These are phyloP conservation scores for Lasioglossum vierecki DNA, from an alignment of 2,888 invertebrate genomes.

Conservation along the genomic window DNA sequence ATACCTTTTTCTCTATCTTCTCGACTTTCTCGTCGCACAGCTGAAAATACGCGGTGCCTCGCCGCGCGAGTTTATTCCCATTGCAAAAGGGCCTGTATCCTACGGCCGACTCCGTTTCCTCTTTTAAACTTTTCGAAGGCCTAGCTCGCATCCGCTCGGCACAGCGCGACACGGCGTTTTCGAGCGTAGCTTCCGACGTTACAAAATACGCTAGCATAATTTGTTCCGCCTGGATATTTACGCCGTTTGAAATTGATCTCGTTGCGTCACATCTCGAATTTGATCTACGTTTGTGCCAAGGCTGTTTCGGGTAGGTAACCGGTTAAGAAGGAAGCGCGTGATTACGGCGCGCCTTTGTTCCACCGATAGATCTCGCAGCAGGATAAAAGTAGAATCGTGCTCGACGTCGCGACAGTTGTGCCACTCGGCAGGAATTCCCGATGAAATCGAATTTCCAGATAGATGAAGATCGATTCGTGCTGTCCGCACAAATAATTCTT, in stretches of 20 bases:
- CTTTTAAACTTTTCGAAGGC: slow-evolving; percentile 8
- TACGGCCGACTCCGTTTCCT: background rate
- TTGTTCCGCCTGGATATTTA: slow-evolving; percentile 68
- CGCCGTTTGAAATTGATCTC: slow-evolving; percentile 39
- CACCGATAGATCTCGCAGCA: background rate
- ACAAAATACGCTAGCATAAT: slow-evolving; percentile 61
- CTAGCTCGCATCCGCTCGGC: background rate
- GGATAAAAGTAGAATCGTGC: background rate
- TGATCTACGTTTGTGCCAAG: slow-evolving; percentile 3
- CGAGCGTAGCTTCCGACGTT: slow-evolving; percentile 26
- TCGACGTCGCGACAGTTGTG: background rate
- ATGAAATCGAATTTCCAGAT: too few species aligned
- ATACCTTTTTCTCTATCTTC: slow-evolving; percentile 30
- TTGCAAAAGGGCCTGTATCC: background rate
- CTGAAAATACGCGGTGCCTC: slow-evolving; percentile 2
- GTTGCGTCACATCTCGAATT: slow-evolving; percentile 40
- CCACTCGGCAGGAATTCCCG: too few species aligned
- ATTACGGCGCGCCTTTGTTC: background rate
- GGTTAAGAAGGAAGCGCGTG: slow-evolving; percentile 7
- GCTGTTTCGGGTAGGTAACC: slow-evolving; percentile 9
- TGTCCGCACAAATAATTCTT: too few species aligned
- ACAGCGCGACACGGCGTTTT: background rate
- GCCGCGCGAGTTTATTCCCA: slow-evolving; percentile 26
- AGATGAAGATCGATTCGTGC: too few species aligned
- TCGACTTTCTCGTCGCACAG: slow-evolving; percentile 52